Conservation (phyloP, 2,797 vertebrate genomes). For the Cryptoprocta ferox region DNA sequence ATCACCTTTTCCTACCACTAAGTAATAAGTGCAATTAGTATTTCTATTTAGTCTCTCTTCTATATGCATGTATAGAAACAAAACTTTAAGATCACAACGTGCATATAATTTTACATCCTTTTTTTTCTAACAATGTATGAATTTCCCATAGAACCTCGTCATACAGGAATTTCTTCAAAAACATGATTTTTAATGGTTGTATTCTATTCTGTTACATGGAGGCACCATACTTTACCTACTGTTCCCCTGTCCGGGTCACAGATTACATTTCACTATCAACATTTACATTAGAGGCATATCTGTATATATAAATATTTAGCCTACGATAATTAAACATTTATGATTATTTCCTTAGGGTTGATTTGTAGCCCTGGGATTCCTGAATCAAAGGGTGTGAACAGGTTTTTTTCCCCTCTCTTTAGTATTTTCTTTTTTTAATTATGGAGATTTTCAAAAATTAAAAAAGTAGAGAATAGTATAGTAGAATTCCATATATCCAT, state of each 20-base stretch:
- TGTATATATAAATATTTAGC: conserved; percentile 21
- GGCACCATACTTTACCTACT: background rate
- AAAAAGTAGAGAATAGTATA: background rate
- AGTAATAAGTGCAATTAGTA: background rate
- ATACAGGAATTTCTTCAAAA: conserved; percentile 24
- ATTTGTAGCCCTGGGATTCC: background rate
- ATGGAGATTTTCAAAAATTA: conserved; percentile 13
- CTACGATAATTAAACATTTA: background rate
- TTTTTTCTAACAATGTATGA: background rate
- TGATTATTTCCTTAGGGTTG: conserved; percentile 24
- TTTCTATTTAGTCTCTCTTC: background rate
- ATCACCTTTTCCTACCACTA: background rate
- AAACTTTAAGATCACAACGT: background rate
- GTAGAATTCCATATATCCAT: background rate
- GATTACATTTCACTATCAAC: conserved; percentile 26
- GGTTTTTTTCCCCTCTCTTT: background rate
- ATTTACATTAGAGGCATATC: background rate
- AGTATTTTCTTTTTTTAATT: background rate
- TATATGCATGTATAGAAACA: background rate
- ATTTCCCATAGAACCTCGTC: conserved; percentile 34
- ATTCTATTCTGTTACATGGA: background rate
- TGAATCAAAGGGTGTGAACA: background rate
- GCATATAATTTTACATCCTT: background rate
- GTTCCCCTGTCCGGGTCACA: background rate
- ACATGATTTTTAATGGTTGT: conserved; percentile 25